These are phyloP conservation scores for Catharus bicknelli DNA, from an alignment of 2,113 vertebrate species.

Conservation along the genomic window DNA sequence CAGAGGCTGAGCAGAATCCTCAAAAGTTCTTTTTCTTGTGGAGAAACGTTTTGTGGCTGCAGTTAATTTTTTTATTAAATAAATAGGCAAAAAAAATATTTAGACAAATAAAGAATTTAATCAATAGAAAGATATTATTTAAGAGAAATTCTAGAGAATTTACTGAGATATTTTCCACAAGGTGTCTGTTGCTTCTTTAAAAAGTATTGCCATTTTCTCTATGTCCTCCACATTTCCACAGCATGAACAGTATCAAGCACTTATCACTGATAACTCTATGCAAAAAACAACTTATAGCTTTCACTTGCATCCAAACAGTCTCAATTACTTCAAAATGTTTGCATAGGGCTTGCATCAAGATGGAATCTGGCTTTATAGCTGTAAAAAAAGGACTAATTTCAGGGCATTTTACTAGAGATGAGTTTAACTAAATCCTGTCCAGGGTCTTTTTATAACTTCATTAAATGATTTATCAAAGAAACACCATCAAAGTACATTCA, in stretches of 20 bases:
- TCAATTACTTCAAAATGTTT: neutral
- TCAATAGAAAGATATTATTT: neutral
- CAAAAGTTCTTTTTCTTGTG: neutral
- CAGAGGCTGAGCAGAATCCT: neutral
- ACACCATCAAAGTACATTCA: neutral
- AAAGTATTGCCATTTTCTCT: neutral
- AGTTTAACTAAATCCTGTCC: neutral
- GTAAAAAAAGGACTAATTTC: neutral
- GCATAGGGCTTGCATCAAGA: neutral
- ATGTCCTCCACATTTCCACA: slow-evolving; percentile 26
- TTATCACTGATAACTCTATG: too few species aligned
- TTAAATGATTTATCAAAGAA: neutral
- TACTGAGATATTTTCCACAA: neutral
- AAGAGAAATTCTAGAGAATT: neutral
- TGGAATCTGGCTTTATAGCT: neutral
- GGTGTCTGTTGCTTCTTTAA: neutral
- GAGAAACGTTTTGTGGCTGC: neutral
- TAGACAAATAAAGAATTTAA: neutral
- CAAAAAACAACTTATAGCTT: neutral
- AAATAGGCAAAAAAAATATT: neutral
- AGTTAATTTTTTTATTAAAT: neutral
- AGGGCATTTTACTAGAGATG: neutral
- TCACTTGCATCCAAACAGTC: neutral
- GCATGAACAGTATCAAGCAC: neutral
- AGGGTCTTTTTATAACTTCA: neutral